These are phyloP conservation scores for Lytechinus pictus DNA, from an alignment of 35 echinoderm and acorn worm species.

Conservation along the genomic window DNA sequence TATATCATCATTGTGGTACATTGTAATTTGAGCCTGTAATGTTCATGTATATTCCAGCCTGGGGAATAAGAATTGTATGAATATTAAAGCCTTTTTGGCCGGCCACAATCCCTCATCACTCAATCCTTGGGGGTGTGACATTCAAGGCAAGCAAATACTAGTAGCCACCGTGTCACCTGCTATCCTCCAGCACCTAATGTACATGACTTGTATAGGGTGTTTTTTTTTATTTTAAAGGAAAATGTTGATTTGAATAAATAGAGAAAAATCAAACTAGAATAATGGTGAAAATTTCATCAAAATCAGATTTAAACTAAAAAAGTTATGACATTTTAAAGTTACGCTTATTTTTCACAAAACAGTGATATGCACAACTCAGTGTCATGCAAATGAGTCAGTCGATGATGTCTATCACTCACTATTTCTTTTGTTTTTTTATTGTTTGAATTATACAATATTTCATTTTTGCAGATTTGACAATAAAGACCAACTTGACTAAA, in stretches of 20 bases:
- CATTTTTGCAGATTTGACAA: too few relatives aligned
- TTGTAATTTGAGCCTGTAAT: not conserved
- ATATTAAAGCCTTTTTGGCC: not conserved
- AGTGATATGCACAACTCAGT: too few relatives aligned
- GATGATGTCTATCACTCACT: too few relatives aligned
- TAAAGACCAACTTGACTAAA: too few relatives aligned
- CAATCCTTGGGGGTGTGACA: not conserved
- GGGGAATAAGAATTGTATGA: not conserved
- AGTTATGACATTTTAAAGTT: too few relatives aligned
- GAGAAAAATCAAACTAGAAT: not conserved
- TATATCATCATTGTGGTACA: not conserved
- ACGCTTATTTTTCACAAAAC: too few relatives aligned
- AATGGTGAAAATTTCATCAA: not conserved
- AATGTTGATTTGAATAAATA: not conserved
- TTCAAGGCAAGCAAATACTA: not conserved
- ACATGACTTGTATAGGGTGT: not conserved
- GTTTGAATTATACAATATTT: too few relatives aligned
- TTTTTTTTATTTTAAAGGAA: not conserved
- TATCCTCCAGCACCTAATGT: not conserved
- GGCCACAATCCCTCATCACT: not conserved
- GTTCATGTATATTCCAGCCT: slow-evolving; percentile 18
- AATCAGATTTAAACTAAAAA: not conserved
- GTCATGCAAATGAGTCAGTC: too few relatives aligned
- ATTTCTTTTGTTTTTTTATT: too few relatives aligned
- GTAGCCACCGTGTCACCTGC: not conserved